Conservation (phyloP, 2,888 invertebrate genomes). For the Apodemia hepburni region DNA sequence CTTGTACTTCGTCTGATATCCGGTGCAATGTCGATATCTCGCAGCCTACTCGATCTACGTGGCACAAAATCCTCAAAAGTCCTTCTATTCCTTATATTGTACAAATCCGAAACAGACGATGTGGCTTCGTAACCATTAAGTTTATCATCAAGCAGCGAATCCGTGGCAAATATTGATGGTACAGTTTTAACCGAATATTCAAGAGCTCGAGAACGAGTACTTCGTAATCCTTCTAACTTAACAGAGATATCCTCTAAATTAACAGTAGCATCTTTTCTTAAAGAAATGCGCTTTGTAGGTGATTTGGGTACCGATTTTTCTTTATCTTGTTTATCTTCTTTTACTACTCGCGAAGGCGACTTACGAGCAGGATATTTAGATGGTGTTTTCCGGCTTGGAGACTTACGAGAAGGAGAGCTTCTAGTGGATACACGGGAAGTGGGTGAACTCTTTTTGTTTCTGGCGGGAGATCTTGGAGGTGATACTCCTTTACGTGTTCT, state of each 20-base stretch:
- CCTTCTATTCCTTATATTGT: slow-evolving; percentile 52
- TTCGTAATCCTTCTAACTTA: slow-evolving; percentile 47
- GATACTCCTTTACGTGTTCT: slow-evolving; percentile 58
- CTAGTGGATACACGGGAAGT: slow-evolving; percentile 40
- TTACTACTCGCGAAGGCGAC: slow-evolving; percentile 56
- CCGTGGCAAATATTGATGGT: slow-evolving; percentile 37
- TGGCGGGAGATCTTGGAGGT: slow-evolving; percentile 68
- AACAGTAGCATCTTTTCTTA: slow-evolving; percentile 47
- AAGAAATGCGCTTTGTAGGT: slow-evolving; percentile 52
- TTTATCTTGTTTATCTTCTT: slow-evolving; percentile 44
- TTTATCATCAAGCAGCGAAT: slow-evolving; percentile 42
- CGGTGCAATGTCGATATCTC: slow-evolving; percentile 50
- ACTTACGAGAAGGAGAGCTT: slow-evolving; percentile 61
- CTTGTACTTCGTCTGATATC: slow-evolving; percentile 58
- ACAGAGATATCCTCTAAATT: slow-evolving; percentile 45
- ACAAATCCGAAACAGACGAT: slow-evolving; percentile 42
- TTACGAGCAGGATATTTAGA: slow-evolving; percentile 69
- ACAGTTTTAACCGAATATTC: slow-evolving; percentile 62
- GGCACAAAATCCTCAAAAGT: slow-evolving; percentile 51
- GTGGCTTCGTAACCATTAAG: slow-evolving; percentile 50
- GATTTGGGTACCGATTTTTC: slow-evolving; percentile 45
- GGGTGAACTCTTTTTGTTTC: slow-evolving; percentile 61
- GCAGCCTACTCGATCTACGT: slow-evolving; percentile 56
- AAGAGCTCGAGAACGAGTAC: slow-evolving; percentile 51
- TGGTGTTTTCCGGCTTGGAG: slow-evolving; percentile 66